These are phyloP conservation scores for Leiothrix lutea DNA, from an alignment of 2,113 vertebrate genomes.

Conservation along the genomic window DNA sequence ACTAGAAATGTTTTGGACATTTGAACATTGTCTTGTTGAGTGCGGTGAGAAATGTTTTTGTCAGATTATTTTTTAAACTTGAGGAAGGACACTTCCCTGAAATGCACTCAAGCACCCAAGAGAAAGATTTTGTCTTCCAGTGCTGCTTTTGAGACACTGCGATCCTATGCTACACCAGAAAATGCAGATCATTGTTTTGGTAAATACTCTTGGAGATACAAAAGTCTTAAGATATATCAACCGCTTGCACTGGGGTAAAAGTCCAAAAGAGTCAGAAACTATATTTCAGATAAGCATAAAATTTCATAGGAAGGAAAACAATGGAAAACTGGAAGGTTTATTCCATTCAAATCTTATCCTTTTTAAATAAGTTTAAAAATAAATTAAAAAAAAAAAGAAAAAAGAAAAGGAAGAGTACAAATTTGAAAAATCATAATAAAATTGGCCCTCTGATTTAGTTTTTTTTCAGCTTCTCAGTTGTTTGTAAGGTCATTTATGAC, in stretches of 20 bases:
- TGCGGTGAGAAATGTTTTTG: background rate
- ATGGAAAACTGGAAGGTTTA: background rate
- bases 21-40: background rate
- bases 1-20: background rate
- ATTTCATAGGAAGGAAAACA: background rate
- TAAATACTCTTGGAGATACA: background rate
- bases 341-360: background rate
- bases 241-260: background rate
- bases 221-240: background rate
- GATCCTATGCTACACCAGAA: background rate
- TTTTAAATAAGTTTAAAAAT: background rate
- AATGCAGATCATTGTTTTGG: background rate
- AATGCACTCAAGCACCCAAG: background rate
- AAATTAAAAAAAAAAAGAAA: background rate
- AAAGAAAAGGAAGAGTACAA: background rate
- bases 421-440: background rate
- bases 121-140: background rate
- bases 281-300: background rate
- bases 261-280: background rate
- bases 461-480: background rate
- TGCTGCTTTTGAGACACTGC: background rate
- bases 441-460: accelerated
- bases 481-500: background rate
- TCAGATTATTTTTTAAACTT: background rate
- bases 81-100: background rate